Conservation (phyloP, 2,888 invertebrate species). For the Lepidocyrtinus sp. region DNA sequence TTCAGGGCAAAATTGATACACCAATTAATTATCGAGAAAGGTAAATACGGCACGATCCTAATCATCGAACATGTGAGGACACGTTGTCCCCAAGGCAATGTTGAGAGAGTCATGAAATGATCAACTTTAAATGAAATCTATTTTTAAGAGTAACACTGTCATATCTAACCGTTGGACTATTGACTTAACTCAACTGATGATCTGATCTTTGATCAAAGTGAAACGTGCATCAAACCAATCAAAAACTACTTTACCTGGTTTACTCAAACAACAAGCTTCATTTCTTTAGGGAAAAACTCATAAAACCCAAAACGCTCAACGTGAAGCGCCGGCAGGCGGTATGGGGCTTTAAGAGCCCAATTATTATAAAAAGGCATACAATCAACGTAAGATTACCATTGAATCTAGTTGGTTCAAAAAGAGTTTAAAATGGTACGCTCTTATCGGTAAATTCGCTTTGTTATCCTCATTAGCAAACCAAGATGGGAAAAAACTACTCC, state of each 20-base stretch:
- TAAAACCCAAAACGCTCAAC: neutral
- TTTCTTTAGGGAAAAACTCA: too few species aligned
- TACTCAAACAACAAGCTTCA: neutral
- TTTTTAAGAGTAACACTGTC: neutral
- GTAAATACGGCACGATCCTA: too few species aligned
- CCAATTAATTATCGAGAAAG: neutral
- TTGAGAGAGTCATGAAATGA: too few species aligned
- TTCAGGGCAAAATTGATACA: conserved; percentile 17
- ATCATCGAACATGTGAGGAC: neutral
- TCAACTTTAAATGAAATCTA: neutral
- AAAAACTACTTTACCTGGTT: neutral
- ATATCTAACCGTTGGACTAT: too few species aligned
- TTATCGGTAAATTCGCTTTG: too few species aligned
- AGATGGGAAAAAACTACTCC: too few species aligned
- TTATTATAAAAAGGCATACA: too few species aligned
- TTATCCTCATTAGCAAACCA: too few species aligned
- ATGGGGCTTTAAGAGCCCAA: neutral
- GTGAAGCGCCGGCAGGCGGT: conserved; percentile 8
- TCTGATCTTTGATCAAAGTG: neutral
- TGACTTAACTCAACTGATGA: neutral
- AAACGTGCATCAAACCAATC: neutral
- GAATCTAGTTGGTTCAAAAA: too few species aligned
- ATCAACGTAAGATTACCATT: too few species aligned
- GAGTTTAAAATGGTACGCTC: too few species aligned
- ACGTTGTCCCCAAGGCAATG: neutral